phyloP scores from a whole-genome alignment of 2,888 invertebrate genomes.

The Metallyticus violacea region DNA sequence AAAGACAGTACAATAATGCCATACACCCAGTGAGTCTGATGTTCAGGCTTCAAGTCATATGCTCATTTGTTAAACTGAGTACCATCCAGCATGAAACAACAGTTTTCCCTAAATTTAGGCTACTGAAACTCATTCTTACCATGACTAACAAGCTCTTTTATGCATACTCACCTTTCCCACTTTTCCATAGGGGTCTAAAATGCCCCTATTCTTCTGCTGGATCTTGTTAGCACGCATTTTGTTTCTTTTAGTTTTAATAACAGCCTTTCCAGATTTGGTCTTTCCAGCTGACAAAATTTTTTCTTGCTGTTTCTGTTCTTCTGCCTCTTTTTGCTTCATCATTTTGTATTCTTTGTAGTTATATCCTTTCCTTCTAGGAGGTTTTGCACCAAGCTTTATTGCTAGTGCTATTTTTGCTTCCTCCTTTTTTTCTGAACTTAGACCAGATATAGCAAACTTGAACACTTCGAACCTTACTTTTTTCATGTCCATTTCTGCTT shows the following conservation, averaged over 20 bases:
- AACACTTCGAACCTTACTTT: conserved; percentile 76
- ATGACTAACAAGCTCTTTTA: neutral
- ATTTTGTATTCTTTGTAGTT: conserved; percentile 71
- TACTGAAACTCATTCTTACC: no score
- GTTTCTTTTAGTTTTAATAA: conserved; percentile 52
- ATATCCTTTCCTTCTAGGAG: conserved; percentile 62
- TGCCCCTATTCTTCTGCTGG: conserved; percentile 50
- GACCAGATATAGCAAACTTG: conserved; percentile 79
- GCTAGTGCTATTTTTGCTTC: conserved; percentile 76
- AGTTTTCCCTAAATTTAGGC: no score
- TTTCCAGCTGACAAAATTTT: conserved; percentile 49
- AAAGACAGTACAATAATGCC: no score
- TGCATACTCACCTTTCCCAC: conserved; percentile 2
- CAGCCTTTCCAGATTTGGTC: conserved; percentile 57
- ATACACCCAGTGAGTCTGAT: no score
- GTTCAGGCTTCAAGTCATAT: no score
- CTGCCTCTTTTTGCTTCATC: conserved; percentile 57
- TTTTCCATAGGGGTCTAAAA: conserved; percentile 26
- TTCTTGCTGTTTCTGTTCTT: conserved; percentile 44
- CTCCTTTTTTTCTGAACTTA: conserved; percentile 65
- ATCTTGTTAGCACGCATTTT: conserved; percentile 44
- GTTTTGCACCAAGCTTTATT: conserved; percentile 80
- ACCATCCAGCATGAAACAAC: no score
- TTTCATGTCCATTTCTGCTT: conserved; percentile 66
- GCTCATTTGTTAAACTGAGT: no score